Conservation (phyloP, 1,140 invertebrate genomes). For the Thaumetopoea pityocampa region DNA sequence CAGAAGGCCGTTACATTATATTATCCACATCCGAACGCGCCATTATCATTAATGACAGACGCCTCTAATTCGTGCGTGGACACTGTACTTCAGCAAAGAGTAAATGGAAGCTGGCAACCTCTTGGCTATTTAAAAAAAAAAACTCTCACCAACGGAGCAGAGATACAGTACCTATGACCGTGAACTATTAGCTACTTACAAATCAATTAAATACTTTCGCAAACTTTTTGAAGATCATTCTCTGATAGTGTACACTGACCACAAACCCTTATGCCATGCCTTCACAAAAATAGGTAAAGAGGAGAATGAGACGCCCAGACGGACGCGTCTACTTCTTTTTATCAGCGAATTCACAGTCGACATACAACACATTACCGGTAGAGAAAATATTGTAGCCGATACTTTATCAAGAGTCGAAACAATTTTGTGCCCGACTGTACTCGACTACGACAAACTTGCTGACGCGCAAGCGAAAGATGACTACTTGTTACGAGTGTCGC, state of each 20-base stretch:
- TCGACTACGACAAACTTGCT: neutral
- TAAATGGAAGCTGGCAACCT: no score
- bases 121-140: no score
- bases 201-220: neutral
- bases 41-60: no score
- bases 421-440: neutral
- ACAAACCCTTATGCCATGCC: neutral
- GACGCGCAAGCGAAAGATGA: neutral
- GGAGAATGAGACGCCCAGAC: neutral
- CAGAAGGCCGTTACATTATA: no score
- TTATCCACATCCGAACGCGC: no score
- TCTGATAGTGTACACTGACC: neutral
- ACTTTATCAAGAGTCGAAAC: neutral
- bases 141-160: no score
- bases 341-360: neutral
- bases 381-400: neutral
- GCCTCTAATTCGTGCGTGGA: no score
- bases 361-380: neutral
- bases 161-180: no score
- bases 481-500: neutral
- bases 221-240: neutral
- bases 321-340: neutral
- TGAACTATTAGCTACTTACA: neutral
- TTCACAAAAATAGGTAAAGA: neutral
- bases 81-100: no score